Base-by-base conservation (phyloP, 2,888 invertebrate genomes). In the Archaeoteleia sp. region DNA sequence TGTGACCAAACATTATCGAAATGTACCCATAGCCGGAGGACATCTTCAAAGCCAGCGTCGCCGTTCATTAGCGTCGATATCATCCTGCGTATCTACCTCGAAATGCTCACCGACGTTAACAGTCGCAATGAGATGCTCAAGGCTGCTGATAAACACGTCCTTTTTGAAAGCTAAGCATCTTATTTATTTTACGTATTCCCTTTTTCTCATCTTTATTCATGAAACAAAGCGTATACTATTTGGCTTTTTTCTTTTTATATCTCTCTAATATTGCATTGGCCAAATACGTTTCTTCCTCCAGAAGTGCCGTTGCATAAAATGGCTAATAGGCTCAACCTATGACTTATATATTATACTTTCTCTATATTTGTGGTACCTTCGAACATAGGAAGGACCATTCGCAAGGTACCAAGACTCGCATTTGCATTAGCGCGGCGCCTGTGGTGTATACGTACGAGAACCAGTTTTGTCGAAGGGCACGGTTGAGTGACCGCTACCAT, bases 401-500 rank as follows among this genome's bases (percentile, higher is more conserved):
- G 30, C 10, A 30, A 3, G 10, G 8, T 9, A 30, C 17, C 40
- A 10, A 17, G 40, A n/a, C 35, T 8, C 20, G 17, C 10, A 30
- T 30, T 30, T 8, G 9, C 3, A 3, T 5, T 40, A 20, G 9
- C 40, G 40, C 40, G 40, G 40, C 40, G 23, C 42, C 14, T 42
- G 10, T 49, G n/a, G 14, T 49, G 8, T 14, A 27, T 29, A 20
- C 20, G 20, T 20, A 20, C 12, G 4, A 37, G 49, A 49, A 49
- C 49, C 37, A 49, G 49, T 37, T 49, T 37, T 14, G 49, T 49
- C 27, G 37, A 17, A 25, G 49, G 27, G 35, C 49, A 35, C 23
- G 25, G 25, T 8, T 14, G 4, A 29, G 45, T 32, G 20, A 20
- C 35, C 35, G 13, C 13, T 35, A 13, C 15, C 14, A 35, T 35